Conservation (phyloP, 2,888 invertebrate genomes). For the Erebia palarica region DNA sequence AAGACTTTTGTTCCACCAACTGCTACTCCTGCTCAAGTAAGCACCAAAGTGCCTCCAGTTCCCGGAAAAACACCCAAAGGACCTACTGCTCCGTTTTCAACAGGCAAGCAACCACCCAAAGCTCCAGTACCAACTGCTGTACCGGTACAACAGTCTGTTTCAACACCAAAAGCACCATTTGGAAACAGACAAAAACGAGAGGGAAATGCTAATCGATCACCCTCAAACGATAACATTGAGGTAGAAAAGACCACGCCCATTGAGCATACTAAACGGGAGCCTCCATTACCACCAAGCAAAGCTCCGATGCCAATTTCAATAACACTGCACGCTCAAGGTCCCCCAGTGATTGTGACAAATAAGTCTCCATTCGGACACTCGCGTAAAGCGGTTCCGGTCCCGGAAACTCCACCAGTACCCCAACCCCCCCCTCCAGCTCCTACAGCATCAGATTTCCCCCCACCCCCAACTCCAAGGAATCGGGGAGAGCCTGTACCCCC, state of each 20-base stretch:
- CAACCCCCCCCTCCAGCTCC: slow-evolving; percentile 74
- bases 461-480: slow-evolving; percentile 73
- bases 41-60: slow-evolving; percentile 59
- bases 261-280: slow-evolving; percentile 66
- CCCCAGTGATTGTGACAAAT: slow-evolving; percentile 75
- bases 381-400: slow-evolving; percentile 58
- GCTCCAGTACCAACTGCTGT: slow-evolving; percentile 72
- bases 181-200: slow-evolving; percentile 76
- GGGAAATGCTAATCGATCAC: slow-evolving; percentile 65
- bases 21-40: slow-evolving; percentile 51
- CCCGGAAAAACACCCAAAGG: slow-evolving; percentile 65
- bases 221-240: slow-evolving; percentile 63
- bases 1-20: slow-evolving; percentile 63
- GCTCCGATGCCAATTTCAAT: slow-evolving; percentile 79
- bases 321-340: slow-evolving; percentile 69
- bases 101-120: slow-evolving; percentile 69
- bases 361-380: slow-evolving; percentile 76
- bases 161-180: slow-evolving; percentile 74
- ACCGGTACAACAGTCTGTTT: slow-evolving; percentile 70
- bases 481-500: slow-evolving; percentile 63
- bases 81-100: slow-evolving; percentile 74
- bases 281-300: slow-evolving; percentile 71
- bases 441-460: slow-evolving; percentile 79
- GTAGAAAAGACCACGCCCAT: slow-evolving; percentile 50
- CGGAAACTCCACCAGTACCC: slow-evolving; percentile 64